Evolutionary conservation across 2,797 vertebrate genomes (phyloP), one percentile per base, ranked within the genome.

Genomic region (Anguilla anguilla): DNA sequence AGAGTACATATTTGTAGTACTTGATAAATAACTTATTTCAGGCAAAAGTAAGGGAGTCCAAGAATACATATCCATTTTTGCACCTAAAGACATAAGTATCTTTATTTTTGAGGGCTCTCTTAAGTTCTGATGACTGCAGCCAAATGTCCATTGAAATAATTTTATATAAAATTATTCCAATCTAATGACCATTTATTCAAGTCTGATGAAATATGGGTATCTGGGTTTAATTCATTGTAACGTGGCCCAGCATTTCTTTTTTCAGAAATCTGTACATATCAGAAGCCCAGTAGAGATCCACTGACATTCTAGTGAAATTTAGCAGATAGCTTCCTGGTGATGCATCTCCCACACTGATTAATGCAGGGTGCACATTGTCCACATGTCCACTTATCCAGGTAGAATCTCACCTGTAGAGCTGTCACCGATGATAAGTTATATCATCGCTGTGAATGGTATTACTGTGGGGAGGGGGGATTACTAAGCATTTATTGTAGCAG

Each of bases 341-440:
- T 49, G 77, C 89, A 87, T 19, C 81, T 84, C 86, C 85, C 74
- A 87, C n/a, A 86, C 84, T 88, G 87, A 89, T 86, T 82, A 88
- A 87, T 81, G 57, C 57, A 28, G 64, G 39, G 49, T 28, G 49
- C 84, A 81, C 83, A 89, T 88, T 89, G 89, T 79, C 72, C 13
- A 72, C 86, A 88, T 72, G 86, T 25, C 57, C 53, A 61, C 59
- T n/a, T 67, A 25, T 67, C 64, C 22, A n/a, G 59, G 13, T 19
- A 64, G 59, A 64, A 22, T 6, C 6, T 25, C 59, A 64, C 59
- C 59, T 22, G 25, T 25, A 67, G 25, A 22, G 61, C 61, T 22
- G 4, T 67, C 61, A 25, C 61, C 25, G 25, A 6, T 64, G 3
- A 25, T 3, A 61, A 61, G 19, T 61, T 61, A 15, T 22, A 57